Evolutionary conservation across 2,888 invertebrate species (phyloP), one percentile per base, ranked within the genome.

Genomic region (Craniophora ligustri): DNA sequence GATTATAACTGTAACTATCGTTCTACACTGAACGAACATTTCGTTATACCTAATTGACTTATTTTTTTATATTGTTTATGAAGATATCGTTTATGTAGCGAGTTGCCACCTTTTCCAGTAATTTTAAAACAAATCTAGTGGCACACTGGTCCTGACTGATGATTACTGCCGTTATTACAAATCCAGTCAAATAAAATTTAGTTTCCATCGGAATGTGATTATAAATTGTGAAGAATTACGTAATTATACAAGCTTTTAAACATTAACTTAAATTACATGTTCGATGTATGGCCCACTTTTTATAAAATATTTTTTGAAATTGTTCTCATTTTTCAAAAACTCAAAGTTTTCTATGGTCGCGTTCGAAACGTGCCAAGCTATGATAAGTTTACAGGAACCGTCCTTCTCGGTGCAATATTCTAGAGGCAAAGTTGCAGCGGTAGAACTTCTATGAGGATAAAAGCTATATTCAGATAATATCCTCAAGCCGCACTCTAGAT

Each of bases 321-420:
- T 79, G 0, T 68, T 67, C 53, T 92, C 89, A 31, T 85, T 82
- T 53, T 86, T 88, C 16, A 92, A 75, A 59, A 87, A 89, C 56
- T 90, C 92, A 62, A 89, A 92, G 65, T 91, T 90, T 56, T 92
- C 91, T 39, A 92, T 78, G 7, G 87, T 83, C 0, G 75, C 47
- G 54, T 92, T 92, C 11, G 91, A 84, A 19, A 92, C 67, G 48
- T 92, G 90, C 92, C 92, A 92, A 0, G 89, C 92, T 0, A 88
- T 78, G 1, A 88, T 79, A 1, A 92, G 80, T 61, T 82, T 88
- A 70, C 92, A 92, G 1, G 87, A 76, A 1, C 88, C 87, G 30
- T 86, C 85, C 5, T 62, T 73, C 11, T 89, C 87, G 0, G 77
- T 67, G 74, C 92, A 92, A 72, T 92, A 92, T 50, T 92, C 91